These are phyloP conservation scores for Drosophila miranda DNA, from an alignment of 1,140 invertebrate genomes.

Conservation along the genomic window DNA sequence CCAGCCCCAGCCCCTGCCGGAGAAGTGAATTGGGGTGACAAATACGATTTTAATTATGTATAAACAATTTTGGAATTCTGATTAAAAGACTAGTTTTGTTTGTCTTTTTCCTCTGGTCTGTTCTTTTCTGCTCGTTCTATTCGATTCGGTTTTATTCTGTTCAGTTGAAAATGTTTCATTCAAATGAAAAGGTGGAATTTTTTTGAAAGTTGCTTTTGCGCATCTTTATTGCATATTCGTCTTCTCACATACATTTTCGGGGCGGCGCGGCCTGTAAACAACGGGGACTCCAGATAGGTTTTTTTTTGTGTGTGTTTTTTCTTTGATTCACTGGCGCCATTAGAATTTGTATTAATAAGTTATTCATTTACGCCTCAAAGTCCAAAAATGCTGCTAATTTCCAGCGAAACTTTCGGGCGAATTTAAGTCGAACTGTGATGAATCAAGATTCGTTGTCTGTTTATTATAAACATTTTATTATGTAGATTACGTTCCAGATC, in stretches of 20 bases:
- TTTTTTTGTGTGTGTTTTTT: constrained; percentile 1
- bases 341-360: constrained; percentile 46
- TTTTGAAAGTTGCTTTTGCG: constrained; percentile 72
- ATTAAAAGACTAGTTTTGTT: constrained; percentile 37
- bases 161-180: constrained; percentile 59
- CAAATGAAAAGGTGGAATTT: constrained; percentile 60
- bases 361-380: constrained; percentile 69
- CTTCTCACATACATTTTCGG: constrained; percentile 19
- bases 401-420: constrained; percentile 53
- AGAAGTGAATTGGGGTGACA: constrained; percentile 55
- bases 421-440: constrained; percentile 59
- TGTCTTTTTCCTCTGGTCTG: constrained; percentile 21
- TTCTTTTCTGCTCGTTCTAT: background rate
- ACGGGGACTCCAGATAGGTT: constrained; percentile 45
- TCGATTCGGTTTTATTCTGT: background rate
- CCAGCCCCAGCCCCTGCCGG: constrained; percentile 21
- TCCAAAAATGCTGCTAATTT: constrained; percentile 59
- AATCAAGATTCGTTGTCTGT: constrained; percentile 59
- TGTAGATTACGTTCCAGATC: constrained; percentile 63
- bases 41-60: constrained; percentile 70
- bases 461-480: constrained; percentile 52
- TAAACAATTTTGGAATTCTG: constrained; percentile 47
- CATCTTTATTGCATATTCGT: constrained; percentile 45
- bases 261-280: constrained; percentile 37
- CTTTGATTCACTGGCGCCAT: constrained; percentile 58